Evolutionary conservation across 2,797 vertebrate species (phyloP).

Genomic region (Arremon aurantiirostris): DNA sequence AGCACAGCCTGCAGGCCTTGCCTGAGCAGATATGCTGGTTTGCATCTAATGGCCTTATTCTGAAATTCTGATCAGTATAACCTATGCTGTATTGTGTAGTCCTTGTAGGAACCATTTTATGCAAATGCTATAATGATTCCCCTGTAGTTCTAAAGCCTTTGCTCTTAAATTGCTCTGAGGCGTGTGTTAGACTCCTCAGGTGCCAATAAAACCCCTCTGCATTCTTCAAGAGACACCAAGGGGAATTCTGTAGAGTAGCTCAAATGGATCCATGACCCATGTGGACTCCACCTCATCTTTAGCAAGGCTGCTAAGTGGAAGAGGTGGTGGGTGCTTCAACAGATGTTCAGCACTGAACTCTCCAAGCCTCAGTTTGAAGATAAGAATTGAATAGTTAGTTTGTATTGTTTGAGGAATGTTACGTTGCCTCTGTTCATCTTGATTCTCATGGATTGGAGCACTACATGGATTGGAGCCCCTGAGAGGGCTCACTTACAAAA

Average conservation of each 20-base stretch:
- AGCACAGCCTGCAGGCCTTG: neutral
- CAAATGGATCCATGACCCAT: neutral
- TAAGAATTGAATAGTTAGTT: slow-evolving; percentile 9
- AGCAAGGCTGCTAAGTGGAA: neutral
- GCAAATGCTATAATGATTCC: neutral
- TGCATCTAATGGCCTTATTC: neutral
- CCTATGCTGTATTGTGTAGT: neutral
- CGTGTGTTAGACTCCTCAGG: neutral
- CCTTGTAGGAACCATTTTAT: neutral
- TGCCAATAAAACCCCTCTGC: neutral
- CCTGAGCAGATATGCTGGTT: neutral
- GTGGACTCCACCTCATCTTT: neutral
- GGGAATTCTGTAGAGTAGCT: neutral
- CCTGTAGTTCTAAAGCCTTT: neutral
- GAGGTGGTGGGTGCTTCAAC: neutral
- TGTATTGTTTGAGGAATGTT: neutral
- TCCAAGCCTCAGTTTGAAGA: neutral
- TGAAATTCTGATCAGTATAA: neutral
- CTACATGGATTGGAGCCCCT: neutral
- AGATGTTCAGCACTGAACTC: neutral
- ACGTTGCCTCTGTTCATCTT: neutral
- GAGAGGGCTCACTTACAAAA: neutral
- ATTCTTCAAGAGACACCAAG: neutral
- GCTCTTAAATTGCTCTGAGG: neutral
- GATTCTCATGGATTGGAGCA: neutral